phyloP scores from a whole-genome alignment of 2,888 invertebrate genomes.

The Dynastes grantii region DNA sequence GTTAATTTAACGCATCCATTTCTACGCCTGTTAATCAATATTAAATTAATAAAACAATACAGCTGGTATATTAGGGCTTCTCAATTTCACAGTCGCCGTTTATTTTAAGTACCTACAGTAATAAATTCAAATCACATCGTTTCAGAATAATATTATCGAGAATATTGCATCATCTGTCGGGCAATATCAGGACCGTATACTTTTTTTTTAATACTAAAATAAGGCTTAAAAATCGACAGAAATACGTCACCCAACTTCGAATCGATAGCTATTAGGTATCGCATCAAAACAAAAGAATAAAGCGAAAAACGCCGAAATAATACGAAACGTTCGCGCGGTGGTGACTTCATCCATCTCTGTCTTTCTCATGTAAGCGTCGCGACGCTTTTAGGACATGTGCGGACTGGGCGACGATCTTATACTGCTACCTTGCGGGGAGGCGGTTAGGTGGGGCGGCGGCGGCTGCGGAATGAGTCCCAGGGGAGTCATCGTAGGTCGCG shows the following conservation, averaged over 20 bases:
- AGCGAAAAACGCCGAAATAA: background rate
- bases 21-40: too few species aligned
- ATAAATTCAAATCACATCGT: slow-evolving; percentile 40
- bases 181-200: slow-evolving; percentile 35
- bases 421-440: slow-evolving; percentile 65
- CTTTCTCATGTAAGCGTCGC: background rate
- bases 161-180: slow-evolving; percentile 29
- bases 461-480: slow-evolving; percentile 69
- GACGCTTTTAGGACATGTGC: slow-evolving; percentile 65
- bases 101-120: slow-evolving; percentile 18
- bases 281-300: background rate
- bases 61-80: background rate
- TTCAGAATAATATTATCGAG: slow-evolving; percentile 19
- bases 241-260: too few species aligned
- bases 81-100: slow-evolving; percentile 16
- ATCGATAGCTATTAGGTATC: too few species aligned
- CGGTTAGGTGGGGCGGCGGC: slow-evolving; percentile 72
- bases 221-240: background rate
- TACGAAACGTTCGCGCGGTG: too few species aligned
- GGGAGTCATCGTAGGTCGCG: slow-evolving; percentile 69
- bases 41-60: too few species aligned
- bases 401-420: slow-evolving; percentile 68
- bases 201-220: slow-evolving; percentile 19
- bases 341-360: background rate
- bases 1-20: too few species aligned